Evolutionary conservation across 2,797 vertebrate genomes (phyloP).

Genomic region (Bradypus variegatus): DNA sequence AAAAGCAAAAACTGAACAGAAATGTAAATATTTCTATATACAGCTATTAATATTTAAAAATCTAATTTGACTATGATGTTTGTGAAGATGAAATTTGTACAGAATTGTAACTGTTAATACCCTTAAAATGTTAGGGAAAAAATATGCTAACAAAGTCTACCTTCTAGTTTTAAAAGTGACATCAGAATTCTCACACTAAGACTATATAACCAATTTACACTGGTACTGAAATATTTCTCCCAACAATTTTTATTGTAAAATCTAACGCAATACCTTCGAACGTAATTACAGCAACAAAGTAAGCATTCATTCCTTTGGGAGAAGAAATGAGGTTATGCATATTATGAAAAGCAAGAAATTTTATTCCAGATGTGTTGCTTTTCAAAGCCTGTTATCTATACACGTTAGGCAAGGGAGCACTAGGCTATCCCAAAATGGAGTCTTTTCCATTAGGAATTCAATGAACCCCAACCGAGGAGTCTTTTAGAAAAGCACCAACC

Average conservation of each 20-base stretch:
- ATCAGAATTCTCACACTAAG: neutral
- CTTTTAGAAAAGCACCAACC: neutral
- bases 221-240: neutral
- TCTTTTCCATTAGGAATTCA: neutral
- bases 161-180: neutral
- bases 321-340: rapidly evolving
- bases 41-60: neutral
- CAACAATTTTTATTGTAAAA: neutral
- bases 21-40: neutral
- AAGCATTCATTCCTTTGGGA: neutral
- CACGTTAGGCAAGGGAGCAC: neutral
- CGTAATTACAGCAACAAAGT: neutral
- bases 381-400: neutral
- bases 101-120: neutral
- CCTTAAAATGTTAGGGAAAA: neutral
- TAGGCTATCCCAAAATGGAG: neutral
- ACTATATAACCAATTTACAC: neutral
- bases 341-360: neutral
- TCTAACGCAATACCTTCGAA: neutral
- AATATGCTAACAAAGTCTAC: neutral
- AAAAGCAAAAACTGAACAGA: conserved; percentile 7
- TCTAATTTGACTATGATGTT: neutral
- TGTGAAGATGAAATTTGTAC: neutral
- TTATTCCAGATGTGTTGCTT: neutral
- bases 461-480: neutral